Evolutionary conservation across 2,113 vertebrate genomes (phyloP).

Genomic region (Centropus bengalensis): DNA sequence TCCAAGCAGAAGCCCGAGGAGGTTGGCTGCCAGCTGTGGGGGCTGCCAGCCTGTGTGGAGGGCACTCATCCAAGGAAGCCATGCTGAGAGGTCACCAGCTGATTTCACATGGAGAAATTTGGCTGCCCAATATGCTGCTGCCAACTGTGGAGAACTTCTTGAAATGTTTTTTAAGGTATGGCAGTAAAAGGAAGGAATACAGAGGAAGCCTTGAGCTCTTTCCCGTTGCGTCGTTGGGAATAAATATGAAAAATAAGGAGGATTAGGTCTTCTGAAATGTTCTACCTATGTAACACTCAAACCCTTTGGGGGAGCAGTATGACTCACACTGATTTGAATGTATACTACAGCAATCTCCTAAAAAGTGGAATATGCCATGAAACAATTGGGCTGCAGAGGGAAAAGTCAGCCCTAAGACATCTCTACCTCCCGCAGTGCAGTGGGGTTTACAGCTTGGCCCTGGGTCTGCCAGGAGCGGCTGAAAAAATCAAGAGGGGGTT

Average conservation of each 20-base stretch:
- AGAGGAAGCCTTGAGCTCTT: neutral
- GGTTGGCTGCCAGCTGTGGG: neutral
- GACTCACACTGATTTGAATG: conserved; percentile 19
- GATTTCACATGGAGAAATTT: neutral
- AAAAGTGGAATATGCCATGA: neutral
- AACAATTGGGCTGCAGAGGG: neutral
- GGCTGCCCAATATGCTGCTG: neutral
- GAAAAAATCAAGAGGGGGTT: neutral
- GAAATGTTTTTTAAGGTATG: neutral
- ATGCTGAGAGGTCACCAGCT: neutral
- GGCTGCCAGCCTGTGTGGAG: neutral
- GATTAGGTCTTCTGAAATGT: conserved; percentile 4
- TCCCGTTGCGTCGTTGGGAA: neutral
- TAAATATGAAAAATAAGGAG: conserved; percentile 26
- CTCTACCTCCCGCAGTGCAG: neutral
- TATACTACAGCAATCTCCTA: neutral
- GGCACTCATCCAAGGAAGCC: neutral
- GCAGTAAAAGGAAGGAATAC: neutral
- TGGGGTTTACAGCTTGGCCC: neutral
- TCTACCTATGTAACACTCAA: neutral
- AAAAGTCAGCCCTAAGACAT: neutral
- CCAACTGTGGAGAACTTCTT: neutral
- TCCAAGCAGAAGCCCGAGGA: neutral
- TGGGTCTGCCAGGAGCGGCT: neutral
- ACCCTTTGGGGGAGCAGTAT: neutral